Evolutionary conservation across 2,113 vertebrate genomes (phyloP), one percentile per base, ranked within the genome.

Genomic region (Colistium nudipinnis): DNA sequence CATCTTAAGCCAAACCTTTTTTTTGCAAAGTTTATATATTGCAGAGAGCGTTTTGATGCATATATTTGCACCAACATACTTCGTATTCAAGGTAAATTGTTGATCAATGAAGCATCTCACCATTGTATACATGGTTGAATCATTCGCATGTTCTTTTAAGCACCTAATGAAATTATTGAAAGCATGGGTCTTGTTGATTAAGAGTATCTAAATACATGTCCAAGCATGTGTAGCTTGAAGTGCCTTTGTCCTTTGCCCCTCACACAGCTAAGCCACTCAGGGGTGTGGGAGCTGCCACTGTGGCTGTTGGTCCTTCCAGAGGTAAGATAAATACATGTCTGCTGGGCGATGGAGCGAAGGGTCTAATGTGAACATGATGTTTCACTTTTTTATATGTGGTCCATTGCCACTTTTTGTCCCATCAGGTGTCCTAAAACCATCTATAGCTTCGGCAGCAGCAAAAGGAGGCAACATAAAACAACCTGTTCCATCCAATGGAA

Each of bases 241-340:
- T 14, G 24, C 8, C 5, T 47, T 6, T 51, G 2, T 31, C 10
- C 17, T 41, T 27, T 54, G 22, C 60, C 39, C 39, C 17, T 61
- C 48, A 3, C 25, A 39, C 78, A 92, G 91, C 56, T 3, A 86
- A 66, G 65, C 22, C 84, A 4, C 19, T 71, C 13, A 77, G 88
- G 74, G 43, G 41, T 27, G 62, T 12, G 11, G 79, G 80, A 36
- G 91, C 93, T 25, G 90, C 87, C 4, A 93, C 93, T 2, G 91
- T 94, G 52, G 90, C 91, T 36, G 77, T 2, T 0, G 93, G 59
- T 33, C 92, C 91, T 3, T 87, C 92, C 28, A 90, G 90, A 88
- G 90, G 93, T 93, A 44, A 69, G 78, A 74, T 6, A 2, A 25
- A n/a, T n/a, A n/a, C 0, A 16, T 30, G 5, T 13, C 52, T 53